Conservation (phyloP, 2,888 invertebrate species). For the Nomada ruficornis region DNA sequence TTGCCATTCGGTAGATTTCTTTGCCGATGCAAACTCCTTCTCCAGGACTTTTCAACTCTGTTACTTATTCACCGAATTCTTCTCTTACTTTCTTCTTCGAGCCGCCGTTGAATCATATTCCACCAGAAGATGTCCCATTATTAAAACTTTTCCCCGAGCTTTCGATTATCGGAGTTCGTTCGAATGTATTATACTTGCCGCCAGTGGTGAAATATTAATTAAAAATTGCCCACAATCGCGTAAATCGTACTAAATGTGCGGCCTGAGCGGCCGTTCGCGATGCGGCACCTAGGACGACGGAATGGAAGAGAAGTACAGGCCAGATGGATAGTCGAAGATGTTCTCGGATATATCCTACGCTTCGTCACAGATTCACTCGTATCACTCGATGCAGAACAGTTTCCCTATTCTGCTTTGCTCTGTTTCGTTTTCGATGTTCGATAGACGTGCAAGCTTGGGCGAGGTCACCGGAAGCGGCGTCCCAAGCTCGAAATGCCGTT, state of each 20-base stretch:
- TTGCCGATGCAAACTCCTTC: conserved; percentile 22
- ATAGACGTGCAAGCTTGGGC: not conserved
- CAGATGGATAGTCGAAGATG: not conserved
- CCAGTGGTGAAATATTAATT: conserved; percentile 38
- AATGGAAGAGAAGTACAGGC: not conserved
- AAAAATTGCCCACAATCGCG: conserved; percentile 7
- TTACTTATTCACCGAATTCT: conserved; percentile 53
- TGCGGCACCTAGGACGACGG: not conserved
- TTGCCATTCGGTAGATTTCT: conserved; percentile 11
- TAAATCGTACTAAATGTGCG: no score
- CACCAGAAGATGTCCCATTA: conserved; percentile 37
- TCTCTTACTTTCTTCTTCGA: conserved; percentile 27
- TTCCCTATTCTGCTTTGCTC: conserved; percentile 23
- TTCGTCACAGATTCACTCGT: conserved; percentile 23
- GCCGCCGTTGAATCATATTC: conserved; percentile 38
- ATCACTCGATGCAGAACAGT: conserved; percentile 11
- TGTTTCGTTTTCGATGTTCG: not conserved
- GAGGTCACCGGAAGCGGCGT: conserved; percentile 3
- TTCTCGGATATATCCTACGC: not conserved
- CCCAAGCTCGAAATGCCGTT: conserved; percentile 30
- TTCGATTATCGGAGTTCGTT: conserved; percentile 49
- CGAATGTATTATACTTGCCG: conserved; percentile 38
- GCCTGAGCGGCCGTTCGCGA: not conserved
- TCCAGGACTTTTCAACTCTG: conserved; percentile 39
- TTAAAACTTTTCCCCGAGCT: conserved; percentile 50